Evolutionary conservation across 2,888 invertebrate species (phyloP).

Genomic region (Phengaris arion): DNA sequence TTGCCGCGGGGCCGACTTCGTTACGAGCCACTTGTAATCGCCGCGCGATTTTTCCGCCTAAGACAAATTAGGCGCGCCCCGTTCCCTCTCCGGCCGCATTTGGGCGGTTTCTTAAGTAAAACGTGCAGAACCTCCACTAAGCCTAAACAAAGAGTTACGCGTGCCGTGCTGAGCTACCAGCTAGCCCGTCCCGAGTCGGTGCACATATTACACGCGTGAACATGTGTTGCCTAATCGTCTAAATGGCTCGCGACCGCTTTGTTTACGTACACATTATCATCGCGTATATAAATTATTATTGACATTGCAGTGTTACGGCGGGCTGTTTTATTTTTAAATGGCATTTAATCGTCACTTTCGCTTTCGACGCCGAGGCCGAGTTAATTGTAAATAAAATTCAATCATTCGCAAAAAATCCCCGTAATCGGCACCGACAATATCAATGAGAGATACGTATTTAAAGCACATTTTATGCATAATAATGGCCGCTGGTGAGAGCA

Average conservation of each 20-base stretch:
- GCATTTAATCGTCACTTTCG: slow-evolving; percentile 77
- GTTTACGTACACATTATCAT: slow-evolving; percentile 39
- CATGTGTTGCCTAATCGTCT: slow-evolving; percentile 37
- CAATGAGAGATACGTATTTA: slow-evolving; percentile 63
- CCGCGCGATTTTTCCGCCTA: slow-evolving; percentile 79
- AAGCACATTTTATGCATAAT: slow-evolving; percentile 51
- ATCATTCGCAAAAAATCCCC: slow-evolving; percentile 76
- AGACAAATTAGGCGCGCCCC: slow-evolving; percentile 77
- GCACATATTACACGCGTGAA: slow-evolving; percentile 20
- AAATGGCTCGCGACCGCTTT: slow-evolving; percentile 34
- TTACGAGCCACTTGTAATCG: slow-evolving; percentile 80
- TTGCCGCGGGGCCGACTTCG: slow-evolving; percentile 68
- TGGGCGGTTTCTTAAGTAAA: slow-evolving; percentile 66
- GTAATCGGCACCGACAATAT: slow-evolving; percentile 71
- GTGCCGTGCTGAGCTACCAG: not conserved
- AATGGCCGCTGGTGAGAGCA: slow-evolving; percentile 44
- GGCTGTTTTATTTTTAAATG: slow-evolving; percentile 78
- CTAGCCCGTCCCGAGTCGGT: slow-evolving; percentile 3
- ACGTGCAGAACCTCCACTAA: slow-evolving; percentile 58
- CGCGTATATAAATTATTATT: slow-evolving; percentile 56
- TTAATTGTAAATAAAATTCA: slow-evolving; percentile 80
- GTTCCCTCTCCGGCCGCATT: slow-evolving; percentile 55
- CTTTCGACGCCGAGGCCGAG: slow-evolving; percentile 68
- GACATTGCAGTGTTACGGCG: slow-evolving; percentile 60
- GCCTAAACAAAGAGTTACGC: slow-evolving; percentile 35